Evolutionary conservation across 2,797 vertebrate genomes (phyloP).

Genomic region (Malurus leucopterus): DNA sequence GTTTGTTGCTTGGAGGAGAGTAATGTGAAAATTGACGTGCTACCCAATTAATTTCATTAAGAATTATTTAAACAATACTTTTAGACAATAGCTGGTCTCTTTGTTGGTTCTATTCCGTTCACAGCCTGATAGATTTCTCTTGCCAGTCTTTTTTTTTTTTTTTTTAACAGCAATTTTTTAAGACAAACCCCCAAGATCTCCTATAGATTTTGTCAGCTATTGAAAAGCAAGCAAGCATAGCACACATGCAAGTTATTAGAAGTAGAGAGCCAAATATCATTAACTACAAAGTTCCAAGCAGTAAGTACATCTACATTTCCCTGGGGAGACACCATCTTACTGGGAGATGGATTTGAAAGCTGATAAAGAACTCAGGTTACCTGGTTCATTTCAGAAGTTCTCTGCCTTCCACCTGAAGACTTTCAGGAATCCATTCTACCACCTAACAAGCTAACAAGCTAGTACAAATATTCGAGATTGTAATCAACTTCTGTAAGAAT

Average conservation of each 20-base stretch:
- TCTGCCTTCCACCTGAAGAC: not conserved
- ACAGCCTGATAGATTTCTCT: not conserved
- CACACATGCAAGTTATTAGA: slow-evolving; percentile 32
- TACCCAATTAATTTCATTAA: not conserved
- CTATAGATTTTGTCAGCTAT: slow-evolving; percentile 6
- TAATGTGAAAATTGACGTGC: not conserved
- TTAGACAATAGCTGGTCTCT: not conserved
- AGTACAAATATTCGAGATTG: not conserved
- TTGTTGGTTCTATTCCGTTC: not conserved
- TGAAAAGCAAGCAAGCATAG: slow-evolving; percentile 45
- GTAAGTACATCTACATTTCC: slow-evolving; percentile 9
- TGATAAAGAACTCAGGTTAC: not conserved
- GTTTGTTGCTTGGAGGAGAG: not conserved
- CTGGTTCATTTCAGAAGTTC: not conserved
- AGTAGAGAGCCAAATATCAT: slow-evolving; percentile 15
- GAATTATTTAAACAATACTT: not conserved
- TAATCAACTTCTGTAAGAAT: not conserved
- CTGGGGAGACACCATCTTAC: not conserved
- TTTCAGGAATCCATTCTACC: not conserved
- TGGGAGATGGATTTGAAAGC: slow-evolving; percentile 1
- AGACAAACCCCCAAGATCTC: slow-evolving; percentile 11
- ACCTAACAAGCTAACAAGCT: not conserved
- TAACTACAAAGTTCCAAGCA: slow-evolving; percentile 41
- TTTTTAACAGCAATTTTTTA: not conserved
- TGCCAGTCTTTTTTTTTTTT: not conserved